A percentile compares a stretch with the other conserved stretches of the same genome.
Conservation (phyloP, 1,140 invertebrate species). For the Drosophila bocki region DNA sequence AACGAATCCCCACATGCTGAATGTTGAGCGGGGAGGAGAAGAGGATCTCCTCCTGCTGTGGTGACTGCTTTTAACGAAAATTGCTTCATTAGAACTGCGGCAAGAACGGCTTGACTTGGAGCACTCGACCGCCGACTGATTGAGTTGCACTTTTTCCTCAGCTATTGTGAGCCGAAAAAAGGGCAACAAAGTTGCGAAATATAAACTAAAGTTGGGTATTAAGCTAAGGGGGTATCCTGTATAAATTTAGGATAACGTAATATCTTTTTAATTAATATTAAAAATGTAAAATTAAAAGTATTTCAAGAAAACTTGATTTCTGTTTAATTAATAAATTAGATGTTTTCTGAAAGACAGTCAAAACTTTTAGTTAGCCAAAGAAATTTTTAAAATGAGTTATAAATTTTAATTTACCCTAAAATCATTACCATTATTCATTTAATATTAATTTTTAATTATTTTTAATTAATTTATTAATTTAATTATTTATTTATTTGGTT, state of each 20-base stretch:
- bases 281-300: too few species aligned
- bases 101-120: slow-evolving; percentile 28
- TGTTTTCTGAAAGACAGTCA: too few species aligned
- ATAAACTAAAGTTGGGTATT: neutral
- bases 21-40: neutral
- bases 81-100: slow-evolving; percentile 78
- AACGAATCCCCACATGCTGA: slow-evolving; percentile 32
- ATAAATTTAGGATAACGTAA: neutral
- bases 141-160: slow-evolving; percentile 57
- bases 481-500: neutral
- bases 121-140: slow-evolving; percentile 45
- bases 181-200: slow-evolving; percentile 28
- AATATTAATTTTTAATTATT: neutral
- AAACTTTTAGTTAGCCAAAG: neutral
- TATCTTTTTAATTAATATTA: neutral
- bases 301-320: too few species aligned
- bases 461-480: too few species aligned
- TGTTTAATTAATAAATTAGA: too few species aligned
- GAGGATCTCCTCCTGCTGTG: slow-evolving; percentile 30
- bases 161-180: slow-evolving; percentile 21
- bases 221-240: neutral
- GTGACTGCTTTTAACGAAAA: slow-evolving; percentile 79
- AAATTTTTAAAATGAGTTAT: neutral
- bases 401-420: neutral
- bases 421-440: too few species aligned